Evolutionary conservation across 2,797 vertebrate genomes (phyloP).

Genomic region (Cephalopachus bancanus): DNA sequence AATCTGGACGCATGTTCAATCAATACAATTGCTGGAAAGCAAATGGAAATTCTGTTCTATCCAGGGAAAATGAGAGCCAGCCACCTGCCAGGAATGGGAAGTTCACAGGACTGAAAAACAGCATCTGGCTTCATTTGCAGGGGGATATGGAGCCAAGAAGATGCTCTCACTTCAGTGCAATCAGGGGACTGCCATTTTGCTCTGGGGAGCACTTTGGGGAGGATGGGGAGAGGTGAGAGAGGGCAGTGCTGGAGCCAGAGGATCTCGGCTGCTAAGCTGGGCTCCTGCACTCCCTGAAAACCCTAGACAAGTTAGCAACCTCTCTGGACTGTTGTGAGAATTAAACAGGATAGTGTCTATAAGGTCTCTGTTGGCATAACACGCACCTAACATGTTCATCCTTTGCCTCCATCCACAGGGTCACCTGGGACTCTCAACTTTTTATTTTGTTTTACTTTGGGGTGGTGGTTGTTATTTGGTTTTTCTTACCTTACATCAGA

Average conservation of each 20-base stretch:
- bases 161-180: not conserved
- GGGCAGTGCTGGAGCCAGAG: not conserved
- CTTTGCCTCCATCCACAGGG: not conserved
- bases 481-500: not conserved
- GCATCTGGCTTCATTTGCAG: not conserved
- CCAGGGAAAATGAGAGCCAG: slow-evolving; percentile 23
- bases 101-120: not conserved
- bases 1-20: not conserved
- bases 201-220: not conserved
- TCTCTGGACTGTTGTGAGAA: not conserved
- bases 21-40: slow-evolving; percentile 59
- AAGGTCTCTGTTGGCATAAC: fast-evolving
- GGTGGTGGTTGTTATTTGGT: not conserved
- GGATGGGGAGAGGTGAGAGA: not conserved
- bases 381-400: fast-evolving
- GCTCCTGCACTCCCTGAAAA: not conserved
- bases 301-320: too few species aligned
- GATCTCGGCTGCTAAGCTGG: not conserved
- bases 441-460: too few species aligned
- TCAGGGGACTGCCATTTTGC: not conserved
- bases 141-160: slow-evolving; percentile 29
- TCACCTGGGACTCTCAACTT: not conserved
- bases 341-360: not conserved
- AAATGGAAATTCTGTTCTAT: slow-evolving; percentile 1
- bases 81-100: slow-evolving; percentile 5